Conservation (phyloP, 2,797 vertebrate species). For the Scleropages formosus region DNA sequence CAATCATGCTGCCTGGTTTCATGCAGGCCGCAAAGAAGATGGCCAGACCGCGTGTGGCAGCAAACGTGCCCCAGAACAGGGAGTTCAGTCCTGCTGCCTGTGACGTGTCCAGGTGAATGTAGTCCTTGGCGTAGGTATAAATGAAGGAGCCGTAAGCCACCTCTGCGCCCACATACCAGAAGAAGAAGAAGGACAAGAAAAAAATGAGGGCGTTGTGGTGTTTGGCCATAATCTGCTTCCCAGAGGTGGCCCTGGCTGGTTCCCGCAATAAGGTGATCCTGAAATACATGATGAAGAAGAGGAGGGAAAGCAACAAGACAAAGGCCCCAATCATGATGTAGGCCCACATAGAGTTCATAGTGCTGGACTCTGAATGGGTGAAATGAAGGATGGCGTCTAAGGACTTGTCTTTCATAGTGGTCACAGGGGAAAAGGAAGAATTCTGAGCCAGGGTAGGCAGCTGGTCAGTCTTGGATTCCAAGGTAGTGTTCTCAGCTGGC, state of each 20-base stretch:
- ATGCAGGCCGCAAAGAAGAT: conserved; percentile 80
- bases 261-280: conserved; percentile 49
- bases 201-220: conserved; percentile 73
- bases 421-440: too few species aligned
- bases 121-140: conserved; percentile 77
- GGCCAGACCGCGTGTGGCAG: conserved; percentile 73
- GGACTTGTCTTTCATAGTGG: neutral
- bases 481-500: conserved; percentile 2
- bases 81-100: conserved; percentile 84
- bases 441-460: neutral
- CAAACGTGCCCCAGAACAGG: conserved; percentile 86
- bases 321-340: conserved; percentile 80
- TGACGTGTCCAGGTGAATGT: conserved; percentile 59
- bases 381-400: neutral
- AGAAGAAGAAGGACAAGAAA: conserved; percentile 85
- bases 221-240: conserved; percentile 63
- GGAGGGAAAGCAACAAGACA: conserved; percentile 67
- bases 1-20: conserved; percentile 81
- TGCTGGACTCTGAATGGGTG: conserved; percentile 31
- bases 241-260: conserved; percentile 46
- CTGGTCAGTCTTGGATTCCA: accelerated
- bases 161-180: conserved; percentile 88
- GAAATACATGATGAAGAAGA: conserved; percentile 73
- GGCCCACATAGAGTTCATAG: conserved; percentile 73
- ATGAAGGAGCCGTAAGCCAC: conserved; percentile 87